Conservation (phyloP, 2,113 vertebrate genomes). For the Nycticorax nycticorax region DNA sequence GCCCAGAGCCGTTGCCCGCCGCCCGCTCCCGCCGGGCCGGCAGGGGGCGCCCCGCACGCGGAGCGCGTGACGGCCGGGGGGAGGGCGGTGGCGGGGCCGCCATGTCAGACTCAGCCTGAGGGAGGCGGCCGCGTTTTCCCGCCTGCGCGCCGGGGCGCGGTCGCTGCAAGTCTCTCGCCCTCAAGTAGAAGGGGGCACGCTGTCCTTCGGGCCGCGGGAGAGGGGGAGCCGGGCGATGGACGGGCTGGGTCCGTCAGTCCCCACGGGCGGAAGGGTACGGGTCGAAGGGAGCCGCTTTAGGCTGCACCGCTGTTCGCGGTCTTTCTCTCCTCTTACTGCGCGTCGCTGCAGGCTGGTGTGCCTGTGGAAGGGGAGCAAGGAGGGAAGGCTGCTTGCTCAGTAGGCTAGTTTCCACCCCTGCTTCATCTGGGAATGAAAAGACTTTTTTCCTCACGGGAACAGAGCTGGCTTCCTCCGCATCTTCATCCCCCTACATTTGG, state of each 20-base stretch:
- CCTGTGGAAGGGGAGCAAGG: neutral
- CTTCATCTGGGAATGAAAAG: neutral
- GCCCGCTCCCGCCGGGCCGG: neutral
- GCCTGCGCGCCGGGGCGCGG: no score
- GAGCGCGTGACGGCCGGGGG: neutral
- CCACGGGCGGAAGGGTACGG: accelerated
- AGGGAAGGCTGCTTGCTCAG: neutral
- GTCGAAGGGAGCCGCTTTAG: accelerated
- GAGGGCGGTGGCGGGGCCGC: neutral
- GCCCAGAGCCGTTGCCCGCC: neutral
- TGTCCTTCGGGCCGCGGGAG: neutral
- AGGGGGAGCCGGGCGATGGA: neutral
- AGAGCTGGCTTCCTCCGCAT: neutral
- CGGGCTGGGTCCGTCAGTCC: neutral
- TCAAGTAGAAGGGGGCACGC: no score
- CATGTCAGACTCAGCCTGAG: neutral
- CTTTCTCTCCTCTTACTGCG: no score
- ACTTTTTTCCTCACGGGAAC: neutral
- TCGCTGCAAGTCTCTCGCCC: neutral
- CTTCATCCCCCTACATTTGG: neutral
- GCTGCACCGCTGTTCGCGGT: accelerated
- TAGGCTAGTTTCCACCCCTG: neutral
- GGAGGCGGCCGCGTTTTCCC: no score
- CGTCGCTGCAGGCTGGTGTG: neutral
- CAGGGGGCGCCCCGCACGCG: neutral